Evolutionary conservation across 2,888 invertebrate genomes (phyloP).

Genomic region (Epinotia nisella): DNA sequence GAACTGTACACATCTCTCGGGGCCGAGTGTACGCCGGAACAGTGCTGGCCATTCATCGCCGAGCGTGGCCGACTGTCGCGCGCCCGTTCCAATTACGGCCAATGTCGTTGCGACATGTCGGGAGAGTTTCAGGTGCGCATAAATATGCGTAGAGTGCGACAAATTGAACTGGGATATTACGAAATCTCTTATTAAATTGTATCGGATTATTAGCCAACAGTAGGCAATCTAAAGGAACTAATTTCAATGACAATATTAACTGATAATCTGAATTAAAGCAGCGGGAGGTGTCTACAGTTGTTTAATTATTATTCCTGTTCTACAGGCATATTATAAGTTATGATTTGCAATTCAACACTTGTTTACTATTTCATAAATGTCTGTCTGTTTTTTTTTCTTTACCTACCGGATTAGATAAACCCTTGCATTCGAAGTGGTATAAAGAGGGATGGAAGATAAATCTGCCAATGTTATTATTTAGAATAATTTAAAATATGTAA

Average conservation of each 20-base stretch:
- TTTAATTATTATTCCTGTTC: background rate
- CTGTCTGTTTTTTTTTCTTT: background rate
- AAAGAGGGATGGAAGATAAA: too few relatives aligned
- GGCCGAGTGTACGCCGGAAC: slow-evolving; percentile 3
- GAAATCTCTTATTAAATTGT: slow-evolving; percentile 34
- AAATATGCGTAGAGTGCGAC: slow-evolving; percentile 37
- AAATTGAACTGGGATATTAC: slow-evolving; percentile 31
- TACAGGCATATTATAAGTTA: background rate
- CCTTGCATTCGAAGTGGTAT: too few relatives aligned
- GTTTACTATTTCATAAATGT: background rate
- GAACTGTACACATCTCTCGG: slow-evolving; percentile 1
- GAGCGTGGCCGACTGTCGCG: slow-evolving; percentile 34
- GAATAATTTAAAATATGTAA: too few relatives aligned
- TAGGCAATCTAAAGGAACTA: background rate
- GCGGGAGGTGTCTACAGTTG: background rate
- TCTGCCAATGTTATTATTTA: too few relatives aligned
- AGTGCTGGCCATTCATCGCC: slow-evolving; percentile 29
- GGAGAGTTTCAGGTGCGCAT: slow-evolving; percentile 19
- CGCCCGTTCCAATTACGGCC: slow-evolving; percentile 28
- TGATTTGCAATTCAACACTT: background rate
- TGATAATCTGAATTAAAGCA: background rate
- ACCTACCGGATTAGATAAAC: background rate
- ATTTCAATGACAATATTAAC: background rate
- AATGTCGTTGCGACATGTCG: slow-evolving; percentile 21
- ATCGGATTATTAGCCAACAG: background rate